A percentile compares a stretch with the other conserved stretches of the same genome.
phyloP scores from a whole-genome alignment of 2,113 vertebrate species.

The Irena cyanogastra region DNA sequence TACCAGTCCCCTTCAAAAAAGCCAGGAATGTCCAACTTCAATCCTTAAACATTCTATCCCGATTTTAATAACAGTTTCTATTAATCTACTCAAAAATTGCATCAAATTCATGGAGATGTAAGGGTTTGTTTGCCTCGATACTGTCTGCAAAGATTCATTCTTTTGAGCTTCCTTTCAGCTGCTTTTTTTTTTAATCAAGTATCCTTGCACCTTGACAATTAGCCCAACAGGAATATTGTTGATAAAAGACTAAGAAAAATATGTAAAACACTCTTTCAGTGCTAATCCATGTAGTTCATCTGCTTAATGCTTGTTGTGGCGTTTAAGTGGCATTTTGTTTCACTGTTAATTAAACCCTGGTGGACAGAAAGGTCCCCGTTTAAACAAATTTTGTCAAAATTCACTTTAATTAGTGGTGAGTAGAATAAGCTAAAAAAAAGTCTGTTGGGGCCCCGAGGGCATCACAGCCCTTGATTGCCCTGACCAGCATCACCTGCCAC shows the following conservation, averaged over 20 bases:
- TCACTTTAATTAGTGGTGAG: not conserved
- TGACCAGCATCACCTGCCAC: not conserved
- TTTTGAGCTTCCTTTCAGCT: not conserved
- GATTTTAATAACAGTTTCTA: not conserved
- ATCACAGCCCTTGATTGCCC: not conserved
- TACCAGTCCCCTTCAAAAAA: not conserved
- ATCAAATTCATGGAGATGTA: not conserved
- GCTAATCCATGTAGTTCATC: not conserved
- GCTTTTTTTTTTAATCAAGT: not conserved
- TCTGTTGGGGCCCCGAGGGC: fast-evolving
- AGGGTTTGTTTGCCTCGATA: not conserved
- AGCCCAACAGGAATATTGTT: not conserved
- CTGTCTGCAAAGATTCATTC: not conserved
- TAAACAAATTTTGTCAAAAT: not conserved
- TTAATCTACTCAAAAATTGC: not conserved
- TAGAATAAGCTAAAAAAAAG: not conserved
- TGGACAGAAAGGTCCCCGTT: not conserved
- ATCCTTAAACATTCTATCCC: not conserved
- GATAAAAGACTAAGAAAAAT: not conserved
- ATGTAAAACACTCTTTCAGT: not conserved
- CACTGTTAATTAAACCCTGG: not conserved
- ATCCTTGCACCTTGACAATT: not conserved
- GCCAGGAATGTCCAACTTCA: not conserved
- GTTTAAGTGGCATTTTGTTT: not conserved
- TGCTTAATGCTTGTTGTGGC: not conserved